Evolutionary conservation across 1,140 invertebrate genomes (phyloP), one percentile per base, ranked within the genome.

Genomic region (Drosophila mojavensis): DNA sequence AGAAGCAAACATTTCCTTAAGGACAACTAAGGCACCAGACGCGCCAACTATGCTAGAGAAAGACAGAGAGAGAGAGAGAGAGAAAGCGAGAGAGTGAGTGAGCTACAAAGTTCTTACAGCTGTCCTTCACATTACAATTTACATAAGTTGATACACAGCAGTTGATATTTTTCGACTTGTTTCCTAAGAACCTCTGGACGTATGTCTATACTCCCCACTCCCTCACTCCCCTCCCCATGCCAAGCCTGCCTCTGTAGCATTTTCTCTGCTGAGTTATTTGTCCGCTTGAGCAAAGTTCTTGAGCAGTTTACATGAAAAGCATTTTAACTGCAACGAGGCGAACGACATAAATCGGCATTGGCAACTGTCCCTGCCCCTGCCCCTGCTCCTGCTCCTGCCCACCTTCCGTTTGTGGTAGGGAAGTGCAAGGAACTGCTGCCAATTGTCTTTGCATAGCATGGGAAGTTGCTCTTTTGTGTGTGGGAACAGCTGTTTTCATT

Each of bases 1-100:
- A 88, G 84, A 88, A 88, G 77, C 84, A 79, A 89, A 89, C 84
- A 89, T 88, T 88, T 83, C 83, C 83, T 88, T 78, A 41, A 80
- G 83, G 79, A 80, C 72, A 82, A 77, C 79, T 75, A 77, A 67
- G 62, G 72, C 47, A 54, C 28, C 71, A 77, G 71, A 64, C 70
- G 45, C 63, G 54, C 41, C 47, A 81, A 78, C 75, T 67, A 47
- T 36, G n/a, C 33, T 24, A 30, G 11, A 39, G 55, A 17, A 6
- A 50, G 20, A 17, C 5, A 13, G 28, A 48, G 15, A 11, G 28
- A 28, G 7, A 3, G 45, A 4, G 30, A 43, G 33, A 5, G 24
- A 59, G 5, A n/a, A 26, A 33, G 6, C 26, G 60, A 5, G 45
- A 36, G 13, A 60, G 13, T 30, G 33, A 9, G 6, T 5, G 45